phyloP scores from a whole-genome alignment of 2,888 invertebrate species.

The Acronicta psi region DNA sequence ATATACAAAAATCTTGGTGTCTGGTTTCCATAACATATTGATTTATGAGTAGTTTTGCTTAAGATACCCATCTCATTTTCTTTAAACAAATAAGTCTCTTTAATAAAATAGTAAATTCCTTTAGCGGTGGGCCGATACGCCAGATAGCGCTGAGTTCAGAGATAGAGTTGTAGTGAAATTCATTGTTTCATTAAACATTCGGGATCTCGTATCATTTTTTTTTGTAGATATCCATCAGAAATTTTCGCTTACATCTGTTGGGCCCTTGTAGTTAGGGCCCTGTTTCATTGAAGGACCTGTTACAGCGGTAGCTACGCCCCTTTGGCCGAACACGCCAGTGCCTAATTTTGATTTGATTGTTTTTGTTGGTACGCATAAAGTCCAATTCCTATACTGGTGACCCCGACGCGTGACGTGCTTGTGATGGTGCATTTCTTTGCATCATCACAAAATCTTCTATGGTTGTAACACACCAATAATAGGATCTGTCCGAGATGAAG shows the following conservation, averaged over 20 bases:
- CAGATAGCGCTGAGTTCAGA: not conserved
- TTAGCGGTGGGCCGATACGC: no score
- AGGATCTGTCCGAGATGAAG: not conserved
- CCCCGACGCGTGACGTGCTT: not conserved
- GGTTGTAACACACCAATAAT: not conserved
- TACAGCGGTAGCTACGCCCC: not conserved
- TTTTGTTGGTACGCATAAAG: not conserved
- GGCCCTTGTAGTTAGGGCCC: no score
- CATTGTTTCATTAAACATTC: not conserved
- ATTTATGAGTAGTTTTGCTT: no score
- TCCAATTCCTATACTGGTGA: conserved; percentile 3
- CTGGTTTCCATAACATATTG: no score
- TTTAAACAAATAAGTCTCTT: no score
- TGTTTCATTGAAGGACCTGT: not conserved
- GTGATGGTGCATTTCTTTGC: conserved; percentile 1
- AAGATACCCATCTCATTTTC: no score
- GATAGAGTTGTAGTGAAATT: not conserved
- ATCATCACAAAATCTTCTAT: not conserved
- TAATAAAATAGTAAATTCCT: no score
- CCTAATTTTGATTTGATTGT: not conserved
- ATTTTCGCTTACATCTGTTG: not conserved
- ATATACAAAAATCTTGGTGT: no score
- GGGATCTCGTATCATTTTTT: not conserved
- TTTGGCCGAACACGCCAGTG: not conserved
- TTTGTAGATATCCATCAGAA: not conserved